A percentile compares a stretch with the other conserved stretches of the same genome.
phyloP scores from a whole-genome alignment of 2,888 invertebrate species.

The Noctua pronuba region DNA sequence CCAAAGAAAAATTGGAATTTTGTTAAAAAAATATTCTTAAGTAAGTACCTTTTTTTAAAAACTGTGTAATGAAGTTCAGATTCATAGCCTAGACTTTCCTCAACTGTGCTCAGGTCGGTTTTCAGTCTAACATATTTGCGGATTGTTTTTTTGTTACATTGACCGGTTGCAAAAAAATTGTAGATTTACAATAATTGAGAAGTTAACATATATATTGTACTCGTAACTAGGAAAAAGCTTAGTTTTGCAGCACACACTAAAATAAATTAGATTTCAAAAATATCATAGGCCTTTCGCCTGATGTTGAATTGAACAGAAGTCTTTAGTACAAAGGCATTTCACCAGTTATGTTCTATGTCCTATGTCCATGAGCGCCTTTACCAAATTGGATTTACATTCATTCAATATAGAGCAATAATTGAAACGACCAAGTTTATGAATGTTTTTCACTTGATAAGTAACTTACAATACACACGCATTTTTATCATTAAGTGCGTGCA shows the following conservation, averaged over 20 bases:
- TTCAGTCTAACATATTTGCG: neutral
- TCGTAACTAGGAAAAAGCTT: neutral
- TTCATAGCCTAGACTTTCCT: neutral
- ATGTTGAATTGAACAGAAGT: neutral
- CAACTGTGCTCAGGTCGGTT: neutral
- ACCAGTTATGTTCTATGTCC: neutral
- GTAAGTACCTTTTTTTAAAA: neutral
- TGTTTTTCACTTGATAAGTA: constrained; percentile 12
- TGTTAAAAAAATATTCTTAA: neutral
- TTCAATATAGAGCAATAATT: neutral
- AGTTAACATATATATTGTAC: neutral
- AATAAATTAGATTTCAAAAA: neutral
- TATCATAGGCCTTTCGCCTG: neutral
- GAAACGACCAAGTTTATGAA: neutral
- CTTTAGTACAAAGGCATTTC: neutral
- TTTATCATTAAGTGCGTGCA: constrained; percentile 42
- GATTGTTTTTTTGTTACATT: neutral
- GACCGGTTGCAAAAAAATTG: neutral
- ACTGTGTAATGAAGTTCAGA: neutral
- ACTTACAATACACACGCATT: constrained; percentile 39
- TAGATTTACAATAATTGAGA: neutral
- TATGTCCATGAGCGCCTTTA: neutral
- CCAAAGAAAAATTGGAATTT: neutral
- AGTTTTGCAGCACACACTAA: too few relatives aligned
- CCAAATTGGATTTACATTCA: neutral